phyloP scores from a whole-genome alignment of 2,113 vertebrate species.

The Lathamus discolor region DNA sequence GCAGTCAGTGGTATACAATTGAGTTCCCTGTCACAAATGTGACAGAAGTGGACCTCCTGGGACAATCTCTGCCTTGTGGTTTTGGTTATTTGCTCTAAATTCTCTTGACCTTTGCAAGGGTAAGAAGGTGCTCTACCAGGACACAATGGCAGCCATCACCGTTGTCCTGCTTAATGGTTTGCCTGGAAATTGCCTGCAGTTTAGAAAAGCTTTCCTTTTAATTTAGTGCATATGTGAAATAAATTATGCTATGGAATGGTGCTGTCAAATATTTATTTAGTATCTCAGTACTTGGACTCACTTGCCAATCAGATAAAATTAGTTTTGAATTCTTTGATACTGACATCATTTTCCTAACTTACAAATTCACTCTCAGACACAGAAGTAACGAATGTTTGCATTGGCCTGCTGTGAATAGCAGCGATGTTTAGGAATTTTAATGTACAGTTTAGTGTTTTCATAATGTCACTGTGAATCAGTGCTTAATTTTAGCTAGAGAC shows the following conservation, averaged over 20 bases:
- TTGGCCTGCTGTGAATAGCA: slow-evolving; percentile 59
- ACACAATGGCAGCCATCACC: neutral
- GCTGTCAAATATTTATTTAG: slow-evolving; percentile 68
- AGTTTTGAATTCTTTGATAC: slow-evolving; percentile 58
- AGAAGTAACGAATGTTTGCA: slow-evolving; percentile 49
- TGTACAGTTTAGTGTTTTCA: slow-evolving; percentile 49
- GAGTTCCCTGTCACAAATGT: neutral
- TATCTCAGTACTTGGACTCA: slow-evolving; percentile 44
- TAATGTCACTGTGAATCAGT: slow-evolving; percentile 41
- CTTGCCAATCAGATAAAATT: slow-evolving; percentile 70
- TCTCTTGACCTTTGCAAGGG: neutral
- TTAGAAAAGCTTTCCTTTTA: slow-evolving; percentile 34
- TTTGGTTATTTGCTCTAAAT: neutral
- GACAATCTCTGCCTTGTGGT: neutral
- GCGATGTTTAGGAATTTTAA: slow-evolving; percentile 51
- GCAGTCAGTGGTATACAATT: neutral
- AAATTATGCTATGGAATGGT: slow-evolving; percentile 47
- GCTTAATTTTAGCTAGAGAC: slow-evolving; percentile 46
- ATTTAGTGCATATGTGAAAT: slow-evolving; percentile 58
- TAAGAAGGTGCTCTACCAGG: neutral
- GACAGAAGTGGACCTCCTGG: neutral
- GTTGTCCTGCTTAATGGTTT: neutral
- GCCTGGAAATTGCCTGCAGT: slow-evolving; percentile 45
- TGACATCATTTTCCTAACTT: slow-evolving; percentile 62
- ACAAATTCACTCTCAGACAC: slow-evolving; percentile 33